phyloP scores from a whole-genome alignment of 2,113 vertebrate species.

The Atrichornis clamosus region DNA sequence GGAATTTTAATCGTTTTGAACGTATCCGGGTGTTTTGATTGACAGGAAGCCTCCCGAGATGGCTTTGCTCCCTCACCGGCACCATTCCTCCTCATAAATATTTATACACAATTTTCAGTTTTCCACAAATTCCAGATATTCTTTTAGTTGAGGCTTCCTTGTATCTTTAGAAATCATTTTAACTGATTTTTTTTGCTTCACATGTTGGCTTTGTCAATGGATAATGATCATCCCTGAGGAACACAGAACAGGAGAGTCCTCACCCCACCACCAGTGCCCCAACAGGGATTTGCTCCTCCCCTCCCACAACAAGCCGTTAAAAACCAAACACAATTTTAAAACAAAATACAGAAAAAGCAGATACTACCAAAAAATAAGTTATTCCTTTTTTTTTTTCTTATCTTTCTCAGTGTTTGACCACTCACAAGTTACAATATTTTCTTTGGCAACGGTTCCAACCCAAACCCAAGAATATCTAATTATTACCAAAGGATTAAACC shows the following conservation, averaged over 20 bases:
- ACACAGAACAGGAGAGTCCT: not conserved
- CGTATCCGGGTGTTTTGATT: not conserved
- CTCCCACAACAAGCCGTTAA: not conserved
- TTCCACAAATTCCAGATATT: not conserved
- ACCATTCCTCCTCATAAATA: not conserved
- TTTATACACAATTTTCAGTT: not conserved
- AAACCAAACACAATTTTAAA: not conserved
- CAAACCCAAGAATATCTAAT: not conserved
- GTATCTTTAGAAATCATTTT: not conserved
- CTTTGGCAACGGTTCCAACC: not conserved
- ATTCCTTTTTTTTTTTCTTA: fast-evolving
- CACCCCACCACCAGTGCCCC: not conserved
- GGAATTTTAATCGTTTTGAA: not conserved
- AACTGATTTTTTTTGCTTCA: not conserved
- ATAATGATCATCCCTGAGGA: not conserved
- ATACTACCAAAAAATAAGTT: not conserved
- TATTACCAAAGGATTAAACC: not conserved
- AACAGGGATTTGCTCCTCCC: not conserved
- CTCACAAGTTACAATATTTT: not conserved
- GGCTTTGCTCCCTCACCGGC: not conserved
- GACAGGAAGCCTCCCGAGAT: not conserved
- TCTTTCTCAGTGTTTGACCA: not conserved
- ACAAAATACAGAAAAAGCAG: not conserved
- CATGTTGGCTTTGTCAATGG: not conserved
- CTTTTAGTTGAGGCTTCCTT: not conserved